phyloP scores from a whole-genome alignment of 2,797 vertebrate species.

The Bufotes viridis region DNA sequence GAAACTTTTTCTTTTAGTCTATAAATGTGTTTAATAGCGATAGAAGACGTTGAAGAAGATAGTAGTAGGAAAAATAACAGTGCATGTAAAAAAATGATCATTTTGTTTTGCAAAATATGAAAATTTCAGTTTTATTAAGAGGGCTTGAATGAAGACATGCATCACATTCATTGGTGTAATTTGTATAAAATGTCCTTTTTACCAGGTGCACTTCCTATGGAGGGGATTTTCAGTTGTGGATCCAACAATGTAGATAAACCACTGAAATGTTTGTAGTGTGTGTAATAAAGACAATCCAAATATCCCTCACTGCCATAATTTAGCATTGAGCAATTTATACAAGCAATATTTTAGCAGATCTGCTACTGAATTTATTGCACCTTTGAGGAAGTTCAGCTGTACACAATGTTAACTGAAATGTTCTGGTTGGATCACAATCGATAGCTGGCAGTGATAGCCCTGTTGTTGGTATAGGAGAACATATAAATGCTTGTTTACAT shows the following conservation, averaged over 20 bases:
- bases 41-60: too few relatives aligned
- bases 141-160: neutral
- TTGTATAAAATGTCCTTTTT: too few relatives aligned
- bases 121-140: neutral
- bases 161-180: neutral
- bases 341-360: constrained; percentile 1
- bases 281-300: neutral
- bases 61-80: too few relatives aligned
- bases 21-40: too few relatives aligned
- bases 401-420: neutral
- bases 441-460: neutral
- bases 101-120: too few relatives aligned
- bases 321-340: neutral
- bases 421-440: neutral
- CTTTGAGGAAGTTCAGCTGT: neutral
- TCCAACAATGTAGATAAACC: neutral
- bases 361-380: neutral
- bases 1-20: too few relatives aligned
- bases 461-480: neutral
- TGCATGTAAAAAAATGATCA: too few relatives aligned
- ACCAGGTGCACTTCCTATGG: too few relatives aligned
- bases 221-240: neutral
- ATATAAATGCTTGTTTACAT: neutral
- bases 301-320: neutral
- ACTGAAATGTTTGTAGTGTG: neutral